Conservation (phyloP, 2,888 invertebrate species). For the Trisateles emortualis region DNA sequence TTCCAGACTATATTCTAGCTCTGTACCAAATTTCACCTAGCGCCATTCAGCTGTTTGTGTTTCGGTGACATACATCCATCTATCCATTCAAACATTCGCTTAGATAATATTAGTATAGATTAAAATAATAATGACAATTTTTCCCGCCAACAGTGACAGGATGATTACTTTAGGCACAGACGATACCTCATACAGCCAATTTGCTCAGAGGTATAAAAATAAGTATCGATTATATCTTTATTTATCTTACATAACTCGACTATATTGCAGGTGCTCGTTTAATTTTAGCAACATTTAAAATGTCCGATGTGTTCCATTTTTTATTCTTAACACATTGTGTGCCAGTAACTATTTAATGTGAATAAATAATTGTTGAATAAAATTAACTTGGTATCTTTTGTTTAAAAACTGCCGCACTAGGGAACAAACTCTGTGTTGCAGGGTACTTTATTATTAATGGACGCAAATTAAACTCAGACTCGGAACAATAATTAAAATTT, state of each 20-base stretch:
- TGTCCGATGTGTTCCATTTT: slow-evolving; percentile 6
- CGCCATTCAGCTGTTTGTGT: no score
- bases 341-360: slow-evolving; percentile 8
- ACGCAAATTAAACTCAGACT: no score
- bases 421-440: no score
- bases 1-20: no score
- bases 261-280: slow-evolving; percentile 50
- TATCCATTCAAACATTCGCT: no score
- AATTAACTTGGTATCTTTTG: slow-evolving; percentile 12
- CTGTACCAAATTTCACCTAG: no score
- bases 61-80: no score
- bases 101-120: no score
- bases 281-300: slow-evolving; percentile 50
- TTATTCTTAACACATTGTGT: slow-evolving; percentile 18
- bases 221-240: slow-evolving; percentile 16
- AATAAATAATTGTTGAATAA: slow-evolving; percentile 33
- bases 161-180: slow-evolving; percentile 1
- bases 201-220: slow-evolving; percentile 14
- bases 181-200: slow-evolving; percentile 1
- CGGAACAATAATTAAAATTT: no score
- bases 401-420: no score
- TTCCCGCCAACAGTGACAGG: slow-evolving; percentile 2
- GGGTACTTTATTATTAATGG: no score
- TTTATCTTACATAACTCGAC: slow-evolving; percentile 39
- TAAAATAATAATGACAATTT: not conserved